Evolutionary conservation across 2,797 vertebrate genomes (phyloP).

Genomic region (Pagetopsis macropterus): DNA sequence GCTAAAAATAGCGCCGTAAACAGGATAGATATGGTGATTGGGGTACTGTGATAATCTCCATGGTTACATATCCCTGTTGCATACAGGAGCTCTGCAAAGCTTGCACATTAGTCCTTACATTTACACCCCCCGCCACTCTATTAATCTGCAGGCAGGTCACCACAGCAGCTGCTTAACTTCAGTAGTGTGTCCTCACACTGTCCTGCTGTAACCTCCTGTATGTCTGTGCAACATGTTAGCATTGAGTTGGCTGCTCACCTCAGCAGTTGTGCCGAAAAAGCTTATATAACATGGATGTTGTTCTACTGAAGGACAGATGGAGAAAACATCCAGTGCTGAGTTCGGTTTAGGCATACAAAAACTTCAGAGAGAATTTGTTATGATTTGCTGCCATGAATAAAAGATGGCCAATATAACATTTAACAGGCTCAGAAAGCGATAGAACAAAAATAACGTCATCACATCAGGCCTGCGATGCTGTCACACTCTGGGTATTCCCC

Average conservation of each 20-base stretch:
- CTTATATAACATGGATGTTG: constrained; percentile 74
- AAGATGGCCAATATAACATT: constrained; percentile 71
- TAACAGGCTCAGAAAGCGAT: constrained; percentile 59
- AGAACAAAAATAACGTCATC: constrained; percentile 71
- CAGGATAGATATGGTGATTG: constrained; percentile 78
- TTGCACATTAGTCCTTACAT: constrained; percentile 29
- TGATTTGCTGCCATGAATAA: constrained; percentile 73
- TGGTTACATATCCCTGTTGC: constrained; percentile 70
- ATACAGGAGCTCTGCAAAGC: constrained; percentile 50
- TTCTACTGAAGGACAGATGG: constrained; percentile 20
- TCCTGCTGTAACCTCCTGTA: constrained; percentile 51
- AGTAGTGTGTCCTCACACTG: constrained; percentile 28
- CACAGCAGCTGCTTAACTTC: constrained; percentile 21
- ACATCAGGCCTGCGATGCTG: constrained; percentile 50
- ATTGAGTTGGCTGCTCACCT: constrained; percentile 47
- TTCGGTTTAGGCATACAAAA: constrained; percentile 43
- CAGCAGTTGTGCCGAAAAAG: constrained; percentile 53
- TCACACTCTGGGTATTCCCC: constrained; percentile 80
- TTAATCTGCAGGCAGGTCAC: constrained; percentile 34
- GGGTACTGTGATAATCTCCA: constrained; percentile 77
- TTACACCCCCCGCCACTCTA: constrained; percentile 23
- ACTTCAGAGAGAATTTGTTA: constrained; percentile 74
- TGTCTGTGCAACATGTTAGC: constrained; percentile 45
- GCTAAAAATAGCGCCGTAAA: constrained; percentile 78
- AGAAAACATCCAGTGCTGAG: constrained; percentile 45